These are phyloP conservation scores for Ovis aries DNA, from an alignment of 2,113 vertebrate genomes.

Conservation along the genomic window DNA sequence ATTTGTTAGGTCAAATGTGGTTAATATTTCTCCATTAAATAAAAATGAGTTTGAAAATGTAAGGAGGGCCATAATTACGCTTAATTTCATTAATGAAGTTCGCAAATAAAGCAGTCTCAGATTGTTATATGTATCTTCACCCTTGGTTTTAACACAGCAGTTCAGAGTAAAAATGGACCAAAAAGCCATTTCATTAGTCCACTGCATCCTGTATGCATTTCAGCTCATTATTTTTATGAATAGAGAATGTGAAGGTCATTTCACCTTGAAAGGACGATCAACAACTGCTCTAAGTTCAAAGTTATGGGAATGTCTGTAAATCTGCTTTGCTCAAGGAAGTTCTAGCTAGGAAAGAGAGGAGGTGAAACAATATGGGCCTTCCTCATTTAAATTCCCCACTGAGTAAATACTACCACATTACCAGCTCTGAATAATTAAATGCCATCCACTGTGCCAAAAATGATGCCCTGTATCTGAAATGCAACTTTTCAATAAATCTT, in stretches of 20 bases:
- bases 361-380: slow-evolving; percentile 20
- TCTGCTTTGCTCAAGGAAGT: background rate
- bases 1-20: slow-evolving; percentile 17
- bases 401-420: slow-evolving; percentile 43
- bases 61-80: background rate
- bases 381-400: slow-evolving; percentile 30
- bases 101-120: background rate
- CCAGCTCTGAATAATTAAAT: slow-evolving; percentile 56
- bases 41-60: slow-evolving; percentile 37
- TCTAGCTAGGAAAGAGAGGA: background rate
- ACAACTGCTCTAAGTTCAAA: background rate
- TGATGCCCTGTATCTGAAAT: slow-evolving; percentile 41
- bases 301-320: background rate
- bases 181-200: background rate
- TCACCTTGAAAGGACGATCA: background rate
- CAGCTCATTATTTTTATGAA: background rate
- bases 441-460: slow-evolving; percentile 31
- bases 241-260: background rate
- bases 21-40: background rate
- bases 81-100: slow-evolving; percentile 12
- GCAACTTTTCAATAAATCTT: slow-evolving; percentile 62
- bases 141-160: background rate
- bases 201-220: background rate
- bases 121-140: background rate
- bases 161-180: background rate